Percentiles rank a stretch among this genome's conserved stretches.
phyloP scores from a whole-genome alignment of 2,888 invertebrate genomes.

The Phyllotreta striolata region DNA sequence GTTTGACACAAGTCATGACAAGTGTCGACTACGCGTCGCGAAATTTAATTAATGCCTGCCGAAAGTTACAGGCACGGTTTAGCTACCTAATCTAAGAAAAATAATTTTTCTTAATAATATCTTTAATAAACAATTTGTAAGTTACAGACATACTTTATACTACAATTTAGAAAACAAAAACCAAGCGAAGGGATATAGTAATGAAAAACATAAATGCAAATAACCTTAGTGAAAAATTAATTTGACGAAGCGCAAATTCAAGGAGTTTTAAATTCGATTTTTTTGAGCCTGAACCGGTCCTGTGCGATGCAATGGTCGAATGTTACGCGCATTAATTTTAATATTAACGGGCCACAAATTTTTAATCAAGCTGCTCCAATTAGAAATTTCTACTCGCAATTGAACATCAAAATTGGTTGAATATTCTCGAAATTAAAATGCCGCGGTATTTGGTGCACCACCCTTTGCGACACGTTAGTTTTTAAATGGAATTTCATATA shows the following conservation, averaged over 20 bases:
- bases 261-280: not conserved
- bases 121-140: not conserved
- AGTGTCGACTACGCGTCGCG: slow-evolving; percentile 51
- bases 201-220: too few relatives aligned
- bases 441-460: slow-evolving; percentile 31
- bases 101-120: not conserved
- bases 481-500: slow-evolving; percentile 32
- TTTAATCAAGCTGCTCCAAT: slow-evolving; percentile 56
- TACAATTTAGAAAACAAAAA: too few relatives aligned
- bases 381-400: slow-evolving; percentile 52
- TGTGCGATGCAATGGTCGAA: slow-evolving; percentile 44
- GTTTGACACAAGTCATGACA: slow-evolving; percentile 57
- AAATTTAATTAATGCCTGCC: slow-evolving; percentile 56
- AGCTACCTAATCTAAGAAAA: slow-evolving; percentile 1
- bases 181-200: too few relatives aligned
- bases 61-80: slow-evolving; percentile 29
- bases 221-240: not conserved
- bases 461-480: slow-evolving; percentile 30
- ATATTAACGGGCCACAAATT: slow-evolving; percentile 57
- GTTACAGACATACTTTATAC: too few relatives aligned
- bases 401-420: slow-evolving; percentile 52
- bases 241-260: not conserved
- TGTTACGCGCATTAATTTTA: slow-evolving; percentile 55
- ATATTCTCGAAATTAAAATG: slow-evolving; percentile 50
- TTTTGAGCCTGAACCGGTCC: slow-evolving; percentile 6